Evolutionary conservation across 2,888 invertebrate species (phyloP), one percentile per base, ranked within the genome.

Genomic region (Anthoptus insignis): DNA sequence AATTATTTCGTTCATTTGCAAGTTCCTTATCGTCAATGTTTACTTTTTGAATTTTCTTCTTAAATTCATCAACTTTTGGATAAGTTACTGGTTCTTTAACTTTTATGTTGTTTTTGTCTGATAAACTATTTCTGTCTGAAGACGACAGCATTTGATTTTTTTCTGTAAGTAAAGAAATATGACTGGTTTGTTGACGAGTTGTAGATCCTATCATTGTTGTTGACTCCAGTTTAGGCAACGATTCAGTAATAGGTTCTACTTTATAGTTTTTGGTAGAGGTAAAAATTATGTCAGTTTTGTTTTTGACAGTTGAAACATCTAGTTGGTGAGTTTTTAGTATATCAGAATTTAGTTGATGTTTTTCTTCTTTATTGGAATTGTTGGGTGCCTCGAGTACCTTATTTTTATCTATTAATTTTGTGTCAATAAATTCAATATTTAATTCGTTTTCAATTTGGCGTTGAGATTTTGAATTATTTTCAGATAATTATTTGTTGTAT

Each of bases 41-140:
- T 0, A 92, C 87, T 76, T 92, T 92, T 70, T 93, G 93, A 60
- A 92, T 85, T 80, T 92, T 93, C 73, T 92, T 93, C 73, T 90
- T 91, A 64, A 89, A 89, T 39, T 93, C 93, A 29, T 93, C 92
- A 27, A 88, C 74, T 81, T 92, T 93, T 2, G 88, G 87, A n/a
- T 76, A 64, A 0, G 73, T 61, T n/a, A 81, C 80, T 19, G 79
- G 52, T 8, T 75, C 67, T 67, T 81, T 81, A 11, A 81, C 77
- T 64, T 78, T 81, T 63, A n/a, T n/a, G n/a, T 79, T 78, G 9
- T 71, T 73, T 59, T 73, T 68, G 27, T 71, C 59, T 19, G 37
- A 59, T 24, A 67, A 32, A n/a, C 70, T 71, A 45, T 66, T 64
- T 50, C 58, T 70, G 13, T 72, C 60, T 2, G 50, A 66, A 11